Conservation (phyloP, 2,888 invertebrate genomes). For the Atherix ibis region DNA sequence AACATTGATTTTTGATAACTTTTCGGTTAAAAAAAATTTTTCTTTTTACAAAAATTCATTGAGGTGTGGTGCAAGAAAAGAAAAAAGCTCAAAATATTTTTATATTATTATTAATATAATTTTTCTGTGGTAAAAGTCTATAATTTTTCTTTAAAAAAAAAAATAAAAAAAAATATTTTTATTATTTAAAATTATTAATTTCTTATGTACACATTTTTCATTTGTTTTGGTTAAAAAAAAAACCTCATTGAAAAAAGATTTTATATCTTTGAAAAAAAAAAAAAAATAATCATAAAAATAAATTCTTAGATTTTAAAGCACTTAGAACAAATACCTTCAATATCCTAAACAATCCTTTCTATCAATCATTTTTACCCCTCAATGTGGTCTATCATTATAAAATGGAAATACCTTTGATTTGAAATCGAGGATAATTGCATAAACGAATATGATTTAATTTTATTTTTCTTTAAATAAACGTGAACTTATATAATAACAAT, state of each 20-base stretch:
- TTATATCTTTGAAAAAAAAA: too few relatives aligned
- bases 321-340: constrained; percentile 6
- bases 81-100: constrained; percentile 28
- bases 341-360: constrained; percentile 21
- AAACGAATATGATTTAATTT: too few relatives aligned
- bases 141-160: constrained; percentile 12
- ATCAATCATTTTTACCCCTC: constrained; percentile 29
- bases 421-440: constrained; percentile 10
- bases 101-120: not conserved
- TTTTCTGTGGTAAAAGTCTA: constrained; percentile 9
- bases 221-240: constrained; percentile 12
- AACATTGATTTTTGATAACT: too few relatives aligned
- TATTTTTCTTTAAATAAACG: too few relatives aligned
- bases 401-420: constrained; percentile 7
- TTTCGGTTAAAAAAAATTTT: too few relatives aligned
- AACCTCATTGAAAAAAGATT: constrained; percentile 15
- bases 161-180: constrained; percentile 8
- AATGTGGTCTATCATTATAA: constrained; percentile 31
- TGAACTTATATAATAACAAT: too few relatives aligned
- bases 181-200: not conserved
- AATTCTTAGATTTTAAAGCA: too few relatives aligned
- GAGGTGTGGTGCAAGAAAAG: constrained; percentile 32
- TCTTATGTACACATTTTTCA: too few relatives aligned
- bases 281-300: too few relatives aligned
- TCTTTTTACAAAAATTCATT: too few relatives aligned